Evolutionary conservation across 2,113 vertebrate genomes (phyloP).

Genomic region (Tor tambroides): DNA sequence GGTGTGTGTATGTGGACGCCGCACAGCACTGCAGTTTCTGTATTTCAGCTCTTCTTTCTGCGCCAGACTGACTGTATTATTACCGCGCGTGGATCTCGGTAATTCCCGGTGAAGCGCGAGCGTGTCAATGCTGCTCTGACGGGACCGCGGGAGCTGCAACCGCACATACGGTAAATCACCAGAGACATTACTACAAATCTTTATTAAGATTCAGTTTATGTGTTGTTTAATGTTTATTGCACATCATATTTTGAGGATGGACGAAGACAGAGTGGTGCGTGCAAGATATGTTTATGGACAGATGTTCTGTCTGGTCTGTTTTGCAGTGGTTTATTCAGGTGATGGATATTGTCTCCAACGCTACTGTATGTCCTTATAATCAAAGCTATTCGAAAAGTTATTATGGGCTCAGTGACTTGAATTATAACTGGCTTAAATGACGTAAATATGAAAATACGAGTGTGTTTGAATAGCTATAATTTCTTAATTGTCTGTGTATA

Average conservation of each 20-base stretch:
- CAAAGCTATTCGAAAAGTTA: not conserved
- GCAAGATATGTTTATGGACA: not conserved
- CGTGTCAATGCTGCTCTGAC: constrained; percentile 63
- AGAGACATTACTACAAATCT: not conserved
- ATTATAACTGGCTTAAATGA: not conserved
- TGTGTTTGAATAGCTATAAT: not conserved
- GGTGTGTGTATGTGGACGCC: not conserved
- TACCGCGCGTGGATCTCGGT: constrained; percentile 25
- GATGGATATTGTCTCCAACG: not conserved
- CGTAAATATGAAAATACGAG: not conserved
- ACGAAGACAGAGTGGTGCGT: not conserved
- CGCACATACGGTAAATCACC: constrained; percentile 62
- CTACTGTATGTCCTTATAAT: not conserved
- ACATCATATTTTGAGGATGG: not conserved
- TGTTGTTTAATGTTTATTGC: not conserved
- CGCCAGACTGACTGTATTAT: constrained; percentile 57
- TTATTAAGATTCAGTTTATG: not conserved
- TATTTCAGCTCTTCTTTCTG: constrained; percentile 51
- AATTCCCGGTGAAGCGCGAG: constrained; percentile 20
- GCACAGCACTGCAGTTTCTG: constrained; percentile 68
- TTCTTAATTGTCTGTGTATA: not conserved
- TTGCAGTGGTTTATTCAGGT: not conserved
- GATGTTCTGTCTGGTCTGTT: not conserved
- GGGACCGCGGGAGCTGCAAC: constrained; percentile 55
- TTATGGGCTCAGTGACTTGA: not conserved